Evolutionary conservation across 2,888 invertebrate species (phyloP), one percentile per base, ranked within the genome.

Genomic region (Pollenia griseotomentosa): DNA sequence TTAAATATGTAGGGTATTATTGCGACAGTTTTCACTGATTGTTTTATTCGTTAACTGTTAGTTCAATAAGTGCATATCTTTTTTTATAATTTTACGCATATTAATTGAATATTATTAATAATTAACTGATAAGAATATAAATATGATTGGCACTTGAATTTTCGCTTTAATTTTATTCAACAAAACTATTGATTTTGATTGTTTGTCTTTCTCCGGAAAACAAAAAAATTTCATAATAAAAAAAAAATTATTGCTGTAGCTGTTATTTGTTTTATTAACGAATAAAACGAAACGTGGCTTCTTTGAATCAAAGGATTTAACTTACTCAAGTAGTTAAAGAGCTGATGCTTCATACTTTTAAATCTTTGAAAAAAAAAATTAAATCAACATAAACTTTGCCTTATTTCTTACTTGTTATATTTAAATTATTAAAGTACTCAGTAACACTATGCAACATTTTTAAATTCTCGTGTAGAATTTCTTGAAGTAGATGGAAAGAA

Each of bases 71-170:
- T 46, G 10, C 23, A 46, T 51, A 44, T 51, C 68, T 55, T n/a
- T 59, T 33, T 33, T 33, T 33, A 33, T 33, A 6, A 57, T 51
- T 68, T 82, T 61, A 57, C 7, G 66, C 75, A 82, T 75, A 82
- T 68, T 75, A 83, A 83, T 53, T 83, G 19, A 63, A 70, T 77
- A 77, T 70, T 77, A 83, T 77, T 83, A 75, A 75, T 83, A 70
- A 75, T 83, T 44, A 70, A 82, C 83, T 77, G 75, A 83, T 83
- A 77, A 77, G 33, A 53, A 77, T 16, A 73, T 6, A 55, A 71
- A 44, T 55, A 16, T 70, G 53, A 59, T 19, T 51, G 42, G 44
- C 16, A 33, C 46, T 63, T 59, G 14, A 65, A 65, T 59, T 65
- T 46, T 73, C 42, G 48, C 40, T 48, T 19, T 44, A 48, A 44